Conservation (phyloP, 2,888 invertebrate genomes). For the Drepanosiphum platanoidis region DNA sequence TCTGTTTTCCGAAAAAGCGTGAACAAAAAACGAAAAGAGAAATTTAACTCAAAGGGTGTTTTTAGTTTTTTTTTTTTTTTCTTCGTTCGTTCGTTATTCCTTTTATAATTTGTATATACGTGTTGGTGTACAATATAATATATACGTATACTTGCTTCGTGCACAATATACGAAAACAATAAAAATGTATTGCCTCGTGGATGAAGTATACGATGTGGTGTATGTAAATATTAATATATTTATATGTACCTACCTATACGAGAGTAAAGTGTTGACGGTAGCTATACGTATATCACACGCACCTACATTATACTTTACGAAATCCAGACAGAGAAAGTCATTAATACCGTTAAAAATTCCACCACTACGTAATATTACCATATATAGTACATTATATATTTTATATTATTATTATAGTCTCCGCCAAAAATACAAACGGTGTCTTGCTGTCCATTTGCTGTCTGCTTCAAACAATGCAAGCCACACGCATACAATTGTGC, state of each 20-base stretch:
- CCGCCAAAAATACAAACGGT: conserved; percentile 1
- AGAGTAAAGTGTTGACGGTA: not conserved
- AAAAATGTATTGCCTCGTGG: not conserved
- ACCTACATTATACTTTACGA: not conserved
- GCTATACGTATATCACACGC: not conserved
- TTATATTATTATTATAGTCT: not conserved
- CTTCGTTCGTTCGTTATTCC: not conserved
- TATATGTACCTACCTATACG: not conserved
- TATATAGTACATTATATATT: not conserved
- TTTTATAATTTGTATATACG: not conserved
- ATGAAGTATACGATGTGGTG: not conserved
- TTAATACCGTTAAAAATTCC: not conserved
- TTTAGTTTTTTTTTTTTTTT: conserved; percentile 12
- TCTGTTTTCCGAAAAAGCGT: conserved; percentile 39
- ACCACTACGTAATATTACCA: not conserved
- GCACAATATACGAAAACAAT: not conserved
- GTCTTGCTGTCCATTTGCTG: conserved; percentile 19
- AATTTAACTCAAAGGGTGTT: conserved; percentile 23
- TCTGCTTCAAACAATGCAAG: conserved; percentile 18
- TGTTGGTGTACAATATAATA: not conserved
- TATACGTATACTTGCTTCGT: not conserved
- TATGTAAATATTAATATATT: not conserved
- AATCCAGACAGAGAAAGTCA: not conserved
- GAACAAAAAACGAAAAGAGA: conserved; percentile 30
- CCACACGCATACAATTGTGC: conserved; percentile 43